A percentile compares a stretch with the other conserved stretches of the same genome.
phyloP scores from a whole-genome alignment of 2,113 vertebrate genomes.

The Regulus satrapa region DNA sequence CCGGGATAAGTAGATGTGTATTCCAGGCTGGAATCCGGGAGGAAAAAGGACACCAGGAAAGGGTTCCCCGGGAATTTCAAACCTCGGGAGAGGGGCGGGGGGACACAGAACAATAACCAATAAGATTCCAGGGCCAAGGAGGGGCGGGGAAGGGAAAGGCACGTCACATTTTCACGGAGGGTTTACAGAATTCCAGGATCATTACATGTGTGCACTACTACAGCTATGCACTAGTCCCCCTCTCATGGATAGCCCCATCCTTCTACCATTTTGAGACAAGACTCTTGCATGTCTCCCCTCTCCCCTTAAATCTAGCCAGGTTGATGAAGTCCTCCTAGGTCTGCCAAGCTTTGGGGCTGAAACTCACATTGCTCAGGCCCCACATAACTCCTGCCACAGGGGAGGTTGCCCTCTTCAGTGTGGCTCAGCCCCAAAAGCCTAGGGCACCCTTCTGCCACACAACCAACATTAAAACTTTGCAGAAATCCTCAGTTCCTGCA shows the following conservation, averaged over 20 bases:
- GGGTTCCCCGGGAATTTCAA: no score
- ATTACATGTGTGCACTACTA: no score
- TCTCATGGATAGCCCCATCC: neutral
- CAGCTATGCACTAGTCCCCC: neutral
- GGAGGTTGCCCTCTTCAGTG: neutral
- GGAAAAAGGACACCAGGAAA: no score
- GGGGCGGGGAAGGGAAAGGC: no score
- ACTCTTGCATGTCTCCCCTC: neutral
- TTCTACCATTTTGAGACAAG: neutral
- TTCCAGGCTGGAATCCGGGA: no score
- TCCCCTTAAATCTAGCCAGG: neutral
- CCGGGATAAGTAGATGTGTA: no score
- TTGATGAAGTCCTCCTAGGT: neutral
- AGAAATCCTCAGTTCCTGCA: neutral
- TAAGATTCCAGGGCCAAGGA: no score
- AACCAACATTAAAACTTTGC: neutral
- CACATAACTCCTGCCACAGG: neutral
- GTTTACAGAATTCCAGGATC: no score
- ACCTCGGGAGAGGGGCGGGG: no score
- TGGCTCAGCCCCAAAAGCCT: neutral
- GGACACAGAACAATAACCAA: no score
- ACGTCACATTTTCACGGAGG: no score
- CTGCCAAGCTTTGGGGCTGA: neutral
- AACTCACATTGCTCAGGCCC: neutral
- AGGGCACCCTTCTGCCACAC: neutral